Evolutionary conservation across 2,888 invertebrate genomes (phyloP).

Genomic region (Tachina fera): DNA sequence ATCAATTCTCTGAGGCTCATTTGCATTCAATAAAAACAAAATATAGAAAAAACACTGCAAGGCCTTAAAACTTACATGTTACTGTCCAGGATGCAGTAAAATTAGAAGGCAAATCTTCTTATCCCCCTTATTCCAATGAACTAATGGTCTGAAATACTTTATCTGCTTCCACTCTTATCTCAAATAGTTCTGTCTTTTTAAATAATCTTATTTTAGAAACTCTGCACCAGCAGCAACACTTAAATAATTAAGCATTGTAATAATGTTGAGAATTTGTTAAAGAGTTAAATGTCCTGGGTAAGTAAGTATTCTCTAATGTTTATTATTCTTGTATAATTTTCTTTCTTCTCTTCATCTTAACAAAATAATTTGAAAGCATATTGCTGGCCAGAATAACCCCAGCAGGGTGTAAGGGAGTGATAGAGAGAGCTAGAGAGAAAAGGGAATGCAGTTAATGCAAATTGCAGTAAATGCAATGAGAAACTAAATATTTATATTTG

Average conservation of each 20-base stretch:
- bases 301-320: constrained; percentile 58
- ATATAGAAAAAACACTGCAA: too few relatives aligned
- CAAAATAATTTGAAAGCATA: constrained; percentile 47
- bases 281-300: constrained; percentile 67
- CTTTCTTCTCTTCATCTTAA: background rate
- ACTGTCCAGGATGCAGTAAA: too few relatives aligned
- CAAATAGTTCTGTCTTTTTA: background rate
- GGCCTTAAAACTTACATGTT: too few relatives aligned
- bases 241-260: constrained; percentile 67
- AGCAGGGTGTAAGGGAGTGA: too few relatives aligned
- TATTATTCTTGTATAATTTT: constrained; percentile 38
- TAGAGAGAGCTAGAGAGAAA: too few relatives aligned
- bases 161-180: too few relatives aligned
- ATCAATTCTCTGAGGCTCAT: too few relatives aligned
- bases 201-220: constrained; percentile 30
- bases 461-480: constrained; percentile 34
- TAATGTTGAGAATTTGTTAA: constrained; percentile 68
- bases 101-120: too few relatives aligned
- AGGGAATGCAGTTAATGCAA: constrained; percentile 29
- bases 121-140: too few relatives aligned
- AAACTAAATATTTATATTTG: constrained; percentile 52
- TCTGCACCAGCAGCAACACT: constrained; percentile 44
- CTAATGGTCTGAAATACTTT: too few relatives aligned
- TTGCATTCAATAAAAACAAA: too few relatives aligned
- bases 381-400: background rate